phyloP scores from a whole-genome alignment of 1,140 invertebrate genomes.

The Procambarus clarkii region DNA sequence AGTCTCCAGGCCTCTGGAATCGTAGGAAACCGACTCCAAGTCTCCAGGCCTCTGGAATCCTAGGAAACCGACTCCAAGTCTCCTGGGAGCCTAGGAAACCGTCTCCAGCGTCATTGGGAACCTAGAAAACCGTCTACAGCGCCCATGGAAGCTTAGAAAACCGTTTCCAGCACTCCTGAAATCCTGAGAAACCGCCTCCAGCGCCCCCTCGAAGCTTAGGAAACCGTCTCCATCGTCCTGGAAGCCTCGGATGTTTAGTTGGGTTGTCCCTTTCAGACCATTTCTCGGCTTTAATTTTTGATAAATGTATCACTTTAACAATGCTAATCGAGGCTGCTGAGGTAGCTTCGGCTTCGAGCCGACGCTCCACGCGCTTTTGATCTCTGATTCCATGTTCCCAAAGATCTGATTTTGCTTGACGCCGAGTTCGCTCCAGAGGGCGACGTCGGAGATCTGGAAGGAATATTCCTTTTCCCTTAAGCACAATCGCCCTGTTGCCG shows the following conservation, averaged over 20 bases:
- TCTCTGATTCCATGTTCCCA: neutral
- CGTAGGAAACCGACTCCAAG: too few species aligned
- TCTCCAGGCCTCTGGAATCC: too few species aligned
- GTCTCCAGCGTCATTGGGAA: too few species aligned
- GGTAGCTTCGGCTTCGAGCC: conserved; percentile 6
- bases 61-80: too few species aligned
- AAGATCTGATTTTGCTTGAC: conserved; percentile 14
- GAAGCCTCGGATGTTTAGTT: conserved; percentile 24
- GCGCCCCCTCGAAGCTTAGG: too few species aligned
- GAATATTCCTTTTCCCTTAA: conserved; percentile 18
- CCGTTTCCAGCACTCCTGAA: too few species aligned
- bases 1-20: too few species aligned
- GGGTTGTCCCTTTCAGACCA: conserved; percentile 9
- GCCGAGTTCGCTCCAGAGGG: neutral
- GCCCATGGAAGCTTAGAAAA: too few species aligned
- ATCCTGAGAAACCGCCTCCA: too few species aligned
- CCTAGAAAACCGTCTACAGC: too few species aligned
- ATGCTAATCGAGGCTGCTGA: conserved; percentile 60
- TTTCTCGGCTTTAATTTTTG: conserved; percentile 47
- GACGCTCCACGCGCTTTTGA: neutral
- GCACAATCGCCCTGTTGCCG: conserved; percentile 41
- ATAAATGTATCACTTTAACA: conserved; percentile 60
- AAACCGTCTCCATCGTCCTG: neutral
- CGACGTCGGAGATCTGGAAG: conserved; percentile 19
- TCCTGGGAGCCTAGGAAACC: too few species aligned